Conservation (phyloP, 2,888 invertebrate genomes). For the Amiota communis region DNA sequence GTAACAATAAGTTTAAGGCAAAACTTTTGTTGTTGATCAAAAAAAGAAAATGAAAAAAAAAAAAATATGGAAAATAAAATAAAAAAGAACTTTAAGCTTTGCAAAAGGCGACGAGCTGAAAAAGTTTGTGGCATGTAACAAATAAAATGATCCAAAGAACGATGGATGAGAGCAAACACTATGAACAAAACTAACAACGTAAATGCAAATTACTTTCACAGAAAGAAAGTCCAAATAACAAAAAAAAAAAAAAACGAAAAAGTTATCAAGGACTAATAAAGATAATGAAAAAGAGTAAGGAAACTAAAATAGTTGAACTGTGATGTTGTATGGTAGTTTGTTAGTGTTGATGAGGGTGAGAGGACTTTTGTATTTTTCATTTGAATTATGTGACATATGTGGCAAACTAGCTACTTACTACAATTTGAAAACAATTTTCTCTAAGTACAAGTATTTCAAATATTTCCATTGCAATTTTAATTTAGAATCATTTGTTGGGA, state of each 20-base stretch:
- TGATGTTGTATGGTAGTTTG: too few species aligned
- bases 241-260: neutral
- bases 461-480: neutral
- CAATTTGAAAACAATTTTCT: too few species aligned
- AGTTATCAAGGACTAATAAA: conserved; percentile 1
- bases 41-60: too few species aligned
- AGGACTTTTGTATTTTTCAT: neutral
- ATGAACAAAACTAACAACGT: conserved; percentile 4
- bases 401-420: neutral
- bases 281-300: neutral
- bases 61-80: too few species aligned
- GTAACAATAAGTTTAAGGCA: conserved; percentile 11
- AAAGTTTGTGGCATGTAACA: conserved; percentile 21
- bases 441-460: conserved; percentile 4
- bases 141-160: neutral
- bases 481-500: neutral
- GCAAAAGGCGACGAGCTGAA: conserved; percentile 29
- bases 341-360: neutral
- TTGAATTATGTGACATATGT: conserved; percentile 6
- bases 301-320: neutral
- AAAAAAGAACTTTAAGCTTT: conserved; percentile 17
- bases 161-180: neutral
- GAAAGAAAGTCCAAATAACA: neutral
- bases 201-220: conserved; percentile 28
- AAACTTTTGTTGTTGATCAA: conserved; percentile 3